These are phyloP conservation scores for Atethmia centrago DNA, from an alignment of 2,888 invertebrate genomes.

Conservation along the genomic window DNA sequence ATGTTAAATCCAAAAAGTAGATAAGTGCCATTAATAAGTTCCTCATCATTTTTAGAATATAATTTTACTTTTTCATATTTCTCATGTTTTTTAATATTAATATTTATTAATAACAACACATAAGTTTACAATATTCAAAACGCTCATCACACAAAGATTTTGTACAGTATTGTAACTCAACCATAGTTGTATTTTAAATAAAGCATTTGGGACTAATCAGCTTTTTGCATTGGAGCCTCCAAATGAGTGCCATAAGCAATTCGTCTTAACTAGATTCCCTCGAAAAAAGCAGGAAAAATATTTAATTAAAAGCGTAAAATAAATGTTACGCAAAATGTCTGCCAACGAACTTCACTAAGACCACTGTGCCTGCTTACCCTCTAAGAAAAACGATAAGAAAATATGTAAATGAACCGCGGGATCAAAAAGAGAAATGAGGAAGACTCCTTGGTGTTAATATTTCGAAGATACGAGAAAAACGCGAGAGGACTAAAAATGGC, in stretches of 20 bases:
- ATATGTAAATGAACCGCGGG: conserved; percentile 53
- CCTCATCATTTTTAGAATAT: too few relatives aligned
- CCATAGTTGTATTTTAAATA: too few relatives aligned
- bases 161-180: too few relatives aligned
- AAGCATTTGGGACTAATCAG: too few relatives aligned
- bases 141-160: too few relatives aligned
- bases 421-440: conserved; percentile 34
- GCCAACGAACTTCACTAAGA: conserved; percentile 31
- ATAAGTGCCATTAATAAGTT: too few relatives aligned
- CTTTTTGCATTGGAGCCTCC: too few relatives aligned
- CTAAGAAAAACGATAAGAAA: conserved; percentile 52
- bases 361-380: conserved; percentile 42
- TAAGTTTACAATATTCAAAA: too few relatives aligned
- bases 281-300: conserved; percentile 35
- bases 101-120: too few relatives aligned
- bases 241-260: conserved; percentile 18
- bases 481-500: conserved; percentile 19
- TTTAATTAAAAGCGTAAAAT: conserved; percentile 51
- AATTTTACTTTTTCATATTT: too few relatives aligned
- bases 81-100: too few relatives aligned
- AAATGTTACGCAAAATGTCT: conserved; percentile 43
- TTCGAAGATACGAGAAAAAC: conserved; percentile 30
- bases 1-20: too few relatives aligned
- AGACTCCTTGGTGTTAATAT: conserved; percentile 49
- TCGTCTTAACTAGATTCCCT: conserved; percentile 14